Conservation (phyloP, 2,888 invertebrate genomes). For the Heliconius aoede region DNA sequence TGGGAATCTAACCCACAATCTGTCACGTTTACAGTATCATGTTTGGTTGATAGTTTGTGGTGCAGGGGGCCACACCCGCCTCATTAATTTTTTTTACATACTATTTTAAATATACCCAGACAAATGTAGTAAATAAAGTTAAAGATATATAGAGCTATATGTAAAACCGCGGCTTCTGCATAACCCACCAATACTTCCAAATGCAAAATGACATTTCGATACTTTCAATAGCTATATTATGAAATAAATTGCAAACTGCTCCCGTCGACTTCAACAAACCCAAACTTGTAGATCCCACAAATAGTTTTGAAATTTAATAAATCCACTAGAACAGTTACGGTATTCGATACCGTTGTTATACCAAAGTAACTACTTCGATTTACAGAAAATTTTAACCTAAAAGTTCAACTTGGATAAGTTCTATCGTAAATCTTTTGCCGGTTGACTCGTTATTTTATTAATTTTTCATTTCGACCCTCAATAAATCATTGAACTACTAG, state of each 20-base stretch:
- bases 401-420: slow-evolving; percentile 41
- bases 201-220: slow-evolving; percentile 11
- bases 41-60: too few relatives aligned
- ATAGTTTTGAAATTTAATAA: slow-evolving; percentile 53
- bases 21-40: too few relatives aligned
- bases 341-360: slow-evolving; percentile 49
- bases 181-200: background rate
- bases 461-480: slow-evolving; percentile 35
- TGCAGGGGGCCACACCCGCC: too few relatives aligned
- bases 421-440: slow-evolving; percentile 43
- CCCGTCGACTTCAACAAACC: slow-evolving; percentile 39
- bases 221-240: slow-evolving; percentile 21
- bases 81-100: too few relatives aligned
- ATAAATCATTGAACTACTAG: slow-evolving; percentile 30
- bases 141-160: background rate
- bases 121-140: background rate
- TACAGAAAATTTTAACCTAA: slow-evolving; percentile 31
- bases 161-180: background rate
- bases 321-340: slow-evolving; percentile 49
- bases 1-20: too few relatives aligned
- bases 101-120: too few relatives aligned
- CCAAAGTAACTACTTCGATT: slow-evolving; percentile 40
- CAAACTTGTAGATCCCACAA: slow-evolving; percentile 49
- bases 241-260: slow-evolving; percentile 27
- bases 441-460: slow-evolving; percentile 42